phyloP scores from a whole-genome alignment of 2,888 invertebrate genomes.

The Aphodius sticticus region DNA sequence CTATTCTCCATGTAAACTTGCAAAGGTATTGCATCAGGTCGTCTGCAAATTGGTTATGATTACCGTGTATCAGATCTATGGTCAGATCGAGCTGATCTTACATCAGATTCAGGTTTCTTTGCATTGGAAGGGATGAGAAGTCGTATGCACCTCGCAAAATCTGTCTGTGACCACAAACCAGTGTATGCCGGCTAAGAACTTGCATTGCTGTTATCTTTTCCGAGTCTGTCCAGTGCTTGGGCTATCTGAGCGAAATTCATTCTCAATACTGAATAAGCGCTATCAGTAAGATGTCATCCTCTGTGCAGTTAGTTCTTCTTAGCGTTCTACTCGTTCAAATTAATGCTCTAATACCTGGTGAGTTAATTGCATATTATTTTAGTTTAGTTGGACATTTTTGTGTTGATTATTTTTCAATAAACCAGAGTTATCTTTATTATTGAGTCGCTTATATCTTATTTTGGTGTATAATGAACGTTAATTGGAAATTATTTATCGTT shows the following conservation, averaged over 20 bases:
- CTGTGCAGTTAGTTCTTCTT: background rate
- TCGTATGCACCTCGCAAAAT: no score
- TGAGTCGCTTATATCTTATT: no score
- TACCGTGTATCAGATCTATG: background rate
- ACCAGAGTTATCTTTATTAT: no score
- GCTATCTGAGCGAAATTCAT: background rate
- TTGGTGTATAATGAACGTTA: no score
- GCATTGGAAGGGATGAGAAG: background rate
- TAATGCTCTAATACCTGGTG: background rate
- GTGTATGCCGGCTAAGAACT: no score
- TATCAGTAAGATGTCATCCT: background rate
- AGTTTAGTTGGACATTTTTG: no score
- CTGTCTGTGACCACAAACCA: no score
- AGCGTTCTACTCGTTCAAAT: background rate
- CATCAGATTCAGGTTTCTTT: constrained; percentile 13
- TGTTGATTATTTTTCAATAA: no score
- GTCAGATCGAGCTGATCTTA: constrained; percentile 14
- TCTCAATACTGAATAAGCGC: background rate
- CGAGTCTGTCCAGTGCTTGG: background rate
- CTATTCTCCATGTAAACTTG: background rate
- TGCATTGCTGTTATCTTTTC: background rate
- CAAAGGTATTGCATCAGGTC: constrained; percentile 11
- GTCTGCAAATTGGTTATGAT: background rate
- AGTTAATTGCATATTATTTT: background rate
- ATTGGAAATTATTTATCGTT: no score